Conservation (phyloP, 2,888 invertebrate genomes). For the Furcula furcula region DNA sequence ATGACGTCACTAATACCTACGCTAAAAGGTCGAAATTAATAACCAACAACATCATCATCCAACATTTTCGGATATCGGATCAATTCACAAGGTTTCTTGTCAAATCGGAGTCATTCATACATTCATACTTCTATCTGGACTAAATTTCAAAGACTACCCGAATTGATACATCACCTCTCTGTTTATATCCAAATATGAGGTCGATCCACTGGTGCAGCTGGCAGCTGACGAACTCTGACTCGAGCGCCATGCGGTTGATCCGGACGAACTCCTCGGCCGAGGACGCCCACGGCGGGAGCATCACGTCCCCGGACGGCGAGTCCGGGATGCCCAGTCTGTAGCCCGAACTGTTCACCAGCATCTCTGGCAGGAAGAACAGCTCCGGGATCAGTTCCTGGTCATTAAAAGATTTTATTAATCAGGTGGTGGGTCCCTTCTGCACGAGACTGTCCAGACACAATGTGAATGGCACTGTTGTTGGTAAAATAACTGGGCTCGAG, state of each 20-base stretch:
- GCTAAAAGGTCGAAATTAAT: no score
- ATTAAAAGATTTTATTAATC: no score
- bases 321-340: slow-evolving; percentile 95
- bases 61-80: no score
- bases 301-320: slow-evolving; percentile 91
- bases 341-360: slow-evolving; percentile 93
- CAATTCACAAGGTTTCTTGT: no score
- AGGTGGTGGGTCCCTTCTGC: no score
- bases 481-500: no score
- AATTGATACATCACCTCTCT: slow-evolving; percentile 85
- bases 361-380: slow-evolving; percentile 99
- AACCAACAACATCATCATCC: no score
- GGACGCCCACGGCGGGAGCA: slow-evolving; percentile 98
- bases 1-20: no score
- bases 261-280: slow-evolving; percentile 98
- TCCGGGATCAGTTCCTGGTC: slow-evolving; percentile 99
- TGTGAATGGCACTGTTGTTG: no score
- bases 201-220: slow-evolving; percentile 99
- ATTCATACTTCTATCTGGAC: neutral
- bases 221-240: slow-evolving; percentile 99
- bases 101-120: no score
- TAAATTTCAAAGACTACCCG: neutral
- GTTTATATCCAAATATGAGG: slow-evolving; percentile 99
- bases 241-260: slow-evolving; percentile 98
- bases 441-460: no score